These are phyloP conservation scores for Butorides virescens DNA, from an alignment of 2,113 vertebrate species.

Conservation along the genomic window DNA sequence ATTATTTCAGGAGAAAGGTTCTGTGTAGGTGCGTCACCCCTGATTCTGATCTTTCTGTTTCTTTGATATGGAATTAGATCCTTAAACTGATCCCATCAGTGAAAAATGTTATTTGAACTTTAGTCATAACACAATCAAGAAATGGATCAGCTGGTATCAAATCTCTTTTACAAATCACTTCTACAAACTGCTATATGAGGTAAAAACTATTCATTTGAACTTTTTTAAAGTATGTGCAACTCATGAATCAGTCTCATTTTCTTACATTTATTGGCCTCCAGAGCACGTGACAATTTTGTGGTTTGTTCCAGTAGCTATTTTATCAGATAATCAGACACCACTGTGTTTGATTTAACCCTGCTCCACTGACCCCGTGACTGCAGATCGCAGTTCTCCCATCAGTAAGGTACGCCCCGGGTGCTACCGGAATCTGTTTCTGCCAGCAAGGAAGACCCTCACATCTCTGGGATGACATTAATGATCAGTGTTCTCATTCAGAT, in stretches of 20 bases:
- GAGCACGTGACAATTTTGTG: not conserved
- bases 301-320: conserved; percentile 22
- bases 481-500: conserved; percentile 33
- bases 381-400: conserved; percentile 26
- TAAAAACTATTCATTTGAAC: not conserved
- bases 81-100: not conserved
- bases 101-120: not conserved
- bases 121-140: not conserved
- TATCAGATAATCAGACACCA: conserved; percentile 31
- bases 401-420: not conserved
- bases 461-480: conserved; percentile 51
- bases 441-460: not conserved
- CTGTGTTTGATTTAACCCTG: conserved; percentile 40
- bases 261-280: conserved; percentile 6
- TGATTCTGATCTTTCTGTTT: not conserved
- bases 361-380: not conserved
- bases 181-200: not conserved
- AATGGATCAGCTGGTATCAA: not conserved
- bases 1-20: not conserved
- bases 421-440: conserved; percentile 49
- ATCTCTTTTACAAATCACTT: not conserved
- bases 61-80: not conserved
- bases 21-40: not conserved
- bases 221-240: not conserved
- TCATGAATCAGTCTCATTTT: conserved; percentile 5